Evolutionary conservation across 1,140 invertebrate species (phyloP).

Genomic region (Panagrolaimus sp.): DNA sequence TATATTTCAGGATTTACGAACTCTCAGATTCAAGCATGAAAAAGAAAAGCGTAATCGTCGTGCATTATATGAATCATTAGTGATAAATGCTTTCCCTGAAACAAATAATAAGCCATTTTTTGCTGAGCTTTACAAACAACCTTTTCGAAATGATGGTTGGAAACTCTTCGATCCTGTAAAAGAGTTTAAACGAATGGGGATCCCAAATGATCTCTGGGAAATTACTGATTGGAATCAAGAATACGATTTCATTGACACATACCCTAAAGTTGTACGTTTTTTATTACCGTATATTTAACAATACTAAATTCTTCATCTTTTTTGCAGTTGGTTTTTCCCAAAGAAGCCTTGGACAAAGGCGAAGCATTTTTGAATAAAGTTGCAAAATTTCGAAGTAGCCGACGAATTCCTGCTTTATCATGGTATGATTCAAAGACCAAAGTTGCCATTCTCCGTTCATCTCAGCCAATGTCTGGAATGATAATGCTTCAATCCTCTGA

Average conservation of each 20-base stretch:
- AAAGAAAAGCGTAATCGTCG: slow-evolving; percentile 89
- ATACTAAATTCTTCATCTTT: not conserved
- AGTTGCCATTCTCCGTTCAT: not conserved
- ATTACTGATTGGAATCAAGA: slow-evolving; percentile 87
- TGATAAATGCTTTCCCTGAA: slow-evolving; percentile 86
- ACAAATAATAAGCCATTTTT: slow-evolving; percentile 66
- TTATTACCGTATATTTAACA: not conserved
- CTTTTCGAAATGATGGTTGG: slow-evolving; percentile 87
- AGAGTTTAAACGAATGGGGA: slow-evolving; percentile 84
- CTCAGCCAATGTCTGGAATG: not conserved
- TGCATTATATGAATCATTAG: slow-evolving; percentile 88
- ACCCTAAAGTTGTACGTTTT: slow-evolving; percentile 61
- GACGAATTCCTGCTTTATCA: slow-evolving; percentile 10
- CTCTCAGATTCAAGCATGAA: slow-evolving; percentile 89
- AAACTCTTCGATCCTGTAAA: slow-evolving; percentile 85
- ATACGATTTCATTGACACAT: slow-evolving; percentile 90
- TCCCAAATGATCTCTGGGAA: slow-evolving; percentile 91
- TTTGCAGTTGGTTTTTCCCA: not conserved
- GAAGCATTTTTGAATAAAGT: slow-evolving; percentile 12
- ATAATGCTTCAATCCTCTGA: not conserved
- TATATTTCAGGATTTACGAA: slow-evolving; percentile 68
- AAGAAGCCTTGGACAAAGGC: not conserved
- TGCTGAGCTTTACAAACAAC: slow-evolving; percentile 76
- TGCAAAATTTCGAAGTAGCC: slow-evolving; percentile 5
- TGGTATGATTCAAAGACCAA: slow-evolving; percentile 3